Evolutionary conservation across 2,888 invertebrate species (phyloP).

Genomic region (Apamea sordens): DNA sequence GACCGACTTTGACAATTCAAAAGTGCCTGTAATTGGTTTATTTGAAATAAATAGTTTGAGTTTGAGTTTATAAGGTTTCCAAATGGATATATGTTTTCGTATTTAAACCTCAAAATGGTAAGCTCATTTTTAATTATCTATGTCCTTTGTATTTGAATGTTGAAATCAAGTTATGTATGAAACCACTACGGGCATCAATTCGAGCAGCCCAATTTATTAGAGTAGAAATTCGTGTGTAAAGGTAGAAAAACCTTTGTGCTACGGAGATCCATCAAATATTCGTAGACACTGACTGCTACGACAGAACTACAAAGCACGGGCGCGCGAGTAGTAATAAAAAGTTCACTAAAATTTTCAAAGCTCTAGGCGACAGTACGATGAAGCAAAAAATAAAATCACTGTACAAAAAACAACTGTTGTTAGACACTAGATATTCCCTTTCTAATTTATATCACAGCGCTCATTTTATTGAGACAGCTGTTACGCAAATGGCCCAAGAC

Average conservation of each 20-base stretch:
- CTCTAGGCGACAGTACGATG: not conserved
- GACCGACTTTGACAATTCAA: too few relatives aligned
- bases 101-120: not conserved
- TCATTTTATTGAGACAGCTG: not conserved
- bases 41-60: too few relatives aligned
- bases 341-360: conserved; percentile 1
- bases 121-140: not conserved
- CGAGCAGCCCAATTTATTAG: not conserved
- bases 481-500: not conserved
- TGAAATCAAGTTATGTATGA: not conserved
- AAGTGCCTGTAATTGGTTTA: too few relatives aligned
- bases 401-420: too few relatives aligned
- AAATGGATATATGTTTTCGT: not conserved
- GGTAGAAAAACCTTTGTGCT: conserved; percentile 6
- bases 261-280: conserved; percentile 25
- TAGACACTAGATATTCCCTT: not conserved
- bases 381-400: not conserved
- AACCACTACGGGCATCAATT: not conserved
- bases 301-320: not conserved
- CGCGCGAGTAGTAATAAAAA: not conserved
- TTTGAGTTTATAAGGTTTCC: too few relatives aligned
- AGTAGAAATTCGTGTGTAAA: not conserved
- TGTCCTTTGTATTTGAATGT: not conserved
- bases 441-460: not conserved
- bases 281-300: conserved; percentile 9